Conservation (phyloP, 2,888 invertebrate species). For the Rhagium mordax region DNA sequence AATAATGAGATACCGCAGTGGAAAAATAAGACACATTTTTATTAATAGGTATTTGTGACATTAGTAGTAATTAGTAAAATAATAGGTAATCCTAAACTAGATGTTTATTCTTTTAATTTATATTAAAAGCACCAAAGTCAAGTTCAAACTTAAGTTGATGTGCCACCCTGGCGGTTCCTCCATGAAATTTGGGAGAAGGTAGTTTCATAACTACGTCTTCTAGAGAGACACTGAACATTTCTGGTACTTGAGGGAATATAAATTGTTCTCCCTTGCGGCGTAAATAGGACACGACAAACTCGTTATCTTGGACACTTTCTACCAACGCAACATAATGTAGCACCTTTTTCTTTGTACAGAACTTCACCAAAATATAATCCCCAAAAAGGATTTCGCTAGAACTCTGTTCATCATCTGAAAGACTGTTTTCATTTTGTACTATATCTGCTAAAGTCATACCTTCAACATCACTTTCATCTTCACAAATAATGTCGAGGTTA, state of each 20-base stretch:
- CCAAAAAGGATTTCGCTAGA: not conserved
- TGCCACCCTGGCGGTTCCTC: constrained; percentile 27
- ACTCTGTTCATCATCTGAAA: not conserved
- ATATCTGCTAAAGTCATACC: constrained; percentile 19
- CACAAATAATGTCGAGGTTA: not conserved
- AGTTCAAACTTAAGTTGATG: too few relatives aligned
- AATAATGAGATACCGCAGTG: not conserved
- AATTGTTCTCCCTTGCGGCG: too few relatives aligned
- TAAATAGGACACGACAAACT: too few relatives aligned
- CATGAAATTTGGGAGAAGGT: constrained; percentile 25
- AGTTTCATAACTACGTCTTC: constrained; percentile 36
- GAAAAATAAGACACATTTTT: not conserved
- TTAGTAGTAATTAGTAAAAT: not conserved
- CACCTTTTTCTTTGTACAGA: constrained; percentile 28
- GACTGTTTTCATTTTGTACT: not conserved
- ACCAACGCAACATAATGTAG: constrained; percentile 18
- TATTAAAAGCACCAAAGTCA: too few relatives aligned
- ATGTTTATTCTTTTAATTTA: not conserved
- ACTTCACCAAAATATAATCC: constrained; percentile 33
- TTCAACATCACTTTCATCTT: constrained; percentile 36
- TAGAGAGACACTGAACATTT: constrained; percentile 5
- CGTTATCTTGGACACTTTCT: too few relatives aligned
- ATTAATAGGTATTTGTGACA: not conserved
- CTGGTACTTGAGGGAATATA: not conserved
- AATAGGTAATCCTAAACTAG: not conserved